Evolutionary conservation across 2,113 vertebrate genomes (phyloP).

Genomic region (Antigone vipio): DNA sequence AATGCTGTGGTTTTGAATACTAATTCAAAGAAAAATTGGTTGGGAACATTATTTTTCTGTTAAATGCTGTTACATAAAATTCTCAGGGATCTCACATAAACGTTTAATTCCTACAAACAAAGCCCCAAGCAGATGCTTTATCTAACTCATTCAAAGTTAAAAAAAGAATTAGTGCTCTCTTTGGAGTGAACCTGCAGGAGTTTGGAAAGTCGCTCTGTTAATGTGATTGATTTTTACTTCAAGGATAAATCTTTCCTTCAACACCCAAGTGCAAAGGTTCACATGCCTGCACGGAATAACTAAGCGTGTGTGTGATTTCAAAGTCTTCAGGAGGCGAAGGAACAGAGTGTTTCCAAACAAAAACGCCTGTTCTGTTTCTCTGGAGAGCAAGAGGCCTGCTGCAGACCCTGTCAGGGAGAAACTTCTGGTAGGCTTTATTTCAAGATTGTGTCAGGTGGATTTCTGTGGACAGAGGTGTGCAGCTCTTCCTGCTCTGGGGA

Average conservation of each 20-base stretch:
- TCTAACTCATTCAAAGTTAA: neutral
- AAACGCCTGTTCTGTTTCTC: neutral
- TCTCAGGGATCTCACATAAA: constrained; percentile 1
- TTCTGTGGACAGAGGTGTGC: neutral
- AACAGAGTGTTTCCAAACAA: neutral
- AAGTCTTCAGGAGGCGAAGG: neutral
- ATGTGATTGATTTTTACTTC: constrained; percentile 39
- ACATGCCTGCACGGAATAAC: neutral
- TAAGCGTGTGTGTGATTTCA: neutral
- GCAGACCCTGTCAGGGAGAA: neutral
- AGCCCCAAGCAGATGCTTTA: neutral
- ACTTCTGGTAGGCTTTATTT: neutral
- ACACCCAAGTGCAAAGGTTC: constrained; percentile 21
- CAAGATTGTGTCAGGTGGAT: neutral
- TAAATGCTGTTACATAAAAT: neutral
- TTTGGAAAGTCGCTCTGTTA: constrained; percentile 9
- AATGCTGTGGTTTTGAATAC: neutral
- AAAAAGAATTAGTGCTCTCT: constrained; percentile 11
- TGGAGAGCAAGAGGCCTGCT: neutral
- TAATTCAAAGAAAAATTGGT: neutral
- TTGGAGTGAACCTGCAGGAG: constrained; percentile 26
- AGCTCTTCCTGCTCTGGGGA: neutral
- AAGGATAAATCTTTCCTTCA: constrained; percentile 42
- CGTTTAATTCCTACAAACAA: neutral
- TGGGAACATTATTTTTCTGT: neutral